phyloP scores from a whole-genome alignment of 1,140 invertebrate genomes.

The Drosophila tristis region DNA sequence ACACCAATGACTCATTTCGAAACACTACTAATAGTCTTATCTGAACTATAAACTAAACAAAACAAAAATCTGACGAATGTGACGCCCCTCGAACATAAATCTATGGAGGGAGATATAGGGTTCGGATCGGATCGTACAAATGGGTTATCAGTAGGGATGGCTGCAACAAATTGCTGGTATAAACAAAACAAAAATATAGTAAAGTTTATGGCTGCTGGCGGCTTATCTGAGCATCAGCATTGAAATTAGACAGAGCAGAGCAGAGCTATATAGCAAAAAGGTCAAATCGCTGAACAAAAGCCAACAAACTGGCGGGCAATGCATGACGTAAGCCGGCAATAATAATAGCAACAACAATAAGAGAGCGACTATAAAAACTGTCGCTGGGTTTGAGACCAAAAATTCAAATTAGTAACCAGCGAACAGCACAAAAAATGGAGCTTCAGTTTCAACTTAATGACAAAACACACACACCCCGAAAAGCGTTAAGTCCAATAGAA shows the following conservation, averaged over 20 bases:
- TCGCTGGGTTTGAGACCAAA: conserved; percentile 43
- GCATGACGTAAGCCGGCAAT: conserved; percentile 53
- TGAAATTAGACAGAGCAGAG: conserved; percentile 19
- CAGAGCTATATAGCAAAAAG: conserved; percentile 29
- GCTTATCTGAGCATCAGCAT: conserved; percentile 52
- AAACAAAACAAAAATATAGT: neutral
- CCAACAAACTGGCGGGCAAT: conserved; percentile 28
- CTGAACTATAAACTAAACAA: neutral
- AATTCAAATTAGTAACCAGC: conserved; percentile 60
- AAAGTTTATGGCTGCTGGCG: conserved; percentile 17
- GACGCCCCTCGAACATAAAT: conserved; percentile 4
- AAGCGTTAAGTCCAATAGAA: conserved; percentile 26
- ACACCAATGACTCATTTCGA: conserved; percentile 32
- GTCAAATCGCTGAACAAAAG: conserved; percentile 34
- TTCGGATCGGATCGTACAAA: neutral
- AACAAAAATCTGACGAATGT: conserved; percentile 1
- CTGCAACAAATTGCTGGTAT: conserved; percentile 25
- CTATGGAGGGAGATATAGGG: too few relatives aligned
- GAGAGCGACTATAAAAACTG: conserved; percentile 52
- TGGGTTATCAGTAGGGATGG: conserved; percentile 29
- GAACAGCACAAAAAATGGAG: conserved; percentile 13
- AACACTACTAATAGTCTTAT: conserved; percentile 4
- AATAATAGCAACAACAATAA: conserved; percentile 47
- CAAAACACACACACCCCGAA: conserved; percentile 49
- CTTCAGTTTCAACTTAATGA: conserved; percentile 62